Base-by-base conservation (phyloP, 2,113 vertebrate genomes). In the Talpa occidentalis region DNA sequence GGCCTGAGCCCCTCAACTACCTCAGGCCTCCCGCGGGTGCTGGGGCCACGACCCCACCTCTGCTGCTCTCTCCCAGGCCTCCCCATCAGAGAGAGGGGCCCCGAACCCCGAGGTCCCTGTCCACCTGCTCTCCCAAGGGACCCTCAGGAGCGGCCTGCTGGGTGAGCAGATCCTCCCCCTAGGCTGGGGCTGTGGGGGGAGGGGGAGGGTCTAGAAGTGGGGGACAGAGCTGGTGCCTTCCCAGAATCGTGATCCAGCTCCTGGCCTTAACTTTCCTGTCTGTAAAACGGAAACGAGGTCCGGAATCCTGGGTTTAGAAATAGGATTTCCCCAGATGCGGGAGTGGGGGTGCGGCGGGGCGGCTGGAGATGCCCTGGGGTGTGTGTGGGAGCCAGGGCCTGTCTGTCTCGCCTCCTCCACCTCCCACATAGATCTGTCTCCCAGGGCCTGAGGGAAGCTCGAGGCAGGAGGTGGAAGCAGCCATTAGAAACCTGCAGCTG, bases 401-500 rank as follows among this genome's bases (percentile, higher is more conserved):
- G 14, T 10, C 47, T 28, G n/a, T 12, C 26, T 26, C 5, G 32
- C 26, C 28, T 28, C 12, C 35, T 56, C 3, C 24, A 10, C 3
- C 16, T 52, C 49, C 66, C 40, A 6, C 26, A 10, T 1, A 8
- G 1, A 30, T 40, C 62, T 86, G n/a, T 47, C 77, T 74, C 74
- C 72, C 91, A 81, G 97, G 85, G 10, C 44, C 66, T 1, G 17
- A 59, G 30, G 59, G 64, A 16, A 79, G 52, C 12, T 10, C 5
- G 0, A 7, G 11, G 8, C 60, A 10, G 10, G 98, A 98, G 6
- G 95, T 98, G 5, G 98, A 99, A 56, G 97, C 95, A 0, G 97
- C 98, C 60, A 95, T 98, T 73, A 97, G 97, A 56, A 97, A 98
- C 24, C 98, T 99, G 26, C 97, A 82, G 84, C 95, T 96, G 70